A percentile compares a stretch with the other conserved stretches of the same genome.
phyloP scores from a whole-genome alignment of 2,888 invertebrate species.

The Leptopilina drosophilae region DNA sequence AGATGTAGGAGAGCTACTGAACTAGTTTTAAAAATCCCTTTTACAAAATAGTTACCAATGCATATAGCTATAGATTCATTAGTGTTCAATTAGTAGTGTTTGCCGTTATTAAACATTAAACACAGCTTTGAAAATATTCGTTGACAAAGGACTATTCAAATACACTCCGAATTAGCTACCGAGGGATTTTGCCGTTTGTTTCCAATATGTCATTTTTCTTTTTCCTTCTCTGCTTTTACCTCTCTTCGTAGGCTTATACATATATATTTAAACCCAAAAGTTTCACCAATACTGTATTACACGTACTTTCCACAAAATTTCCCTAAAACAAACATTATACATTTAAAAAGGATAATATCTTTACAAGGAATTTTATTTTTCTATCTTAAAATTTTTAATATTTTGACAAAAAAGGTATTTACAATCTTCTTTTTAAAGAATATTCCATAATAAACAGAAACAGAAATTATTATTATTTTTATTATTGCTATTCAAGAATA shows the following conservation, averaged over 20 bases:
- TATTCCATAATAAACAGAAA: too few relatives aligned
- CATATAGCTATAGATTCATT: slow-evolving; percentile 68
- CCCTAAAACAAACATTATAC: too few relatives aligned
- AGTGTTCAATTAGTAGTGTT: slow-evolving; percentile 75
- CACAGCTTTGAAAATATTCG: slow-evolving; percentile 64
- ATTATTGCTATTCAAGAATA: too few relatives aligned
- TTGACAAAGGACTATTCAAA: slow-evolving; percentile 72
- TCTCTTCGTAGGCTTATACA: not conserved
- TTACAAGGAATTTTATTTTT: too few relatives aligned
- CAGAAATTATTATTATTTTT: too few relatives aligned
- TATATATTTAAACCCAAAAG: not conserved
- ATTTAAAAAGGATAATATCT: too few relatives aligned
- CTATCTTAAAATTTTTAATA: too few relatives aligned
- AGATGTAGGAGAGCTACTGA: not conserved
- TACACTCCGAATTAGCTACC: slow-evolving; percentile 59
- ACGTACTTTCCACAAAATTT: not conserved
- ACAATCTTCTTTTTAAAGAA: too few relatives aligned
- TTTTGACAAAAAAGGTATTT: too few relatives aligned
- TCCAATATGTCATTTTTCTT: not conserved
- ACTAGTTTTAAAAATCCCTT: slow-evolving; percentile 17
- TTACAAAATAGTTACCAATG: slow-evolving; percentile 44
- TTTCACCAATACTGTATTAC: not conserved
- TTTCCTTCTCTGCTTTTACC: slow-evolving; percentile 6
- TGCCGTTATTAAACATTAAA: slow-evolving; percentile 68
- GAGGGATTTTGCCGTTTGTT: slow-evolving; percentile 45